Evolutionary conservation across 2,113 vertebrate species (phyloP).

Genomic region (Desmodus rotundus): DNA sequence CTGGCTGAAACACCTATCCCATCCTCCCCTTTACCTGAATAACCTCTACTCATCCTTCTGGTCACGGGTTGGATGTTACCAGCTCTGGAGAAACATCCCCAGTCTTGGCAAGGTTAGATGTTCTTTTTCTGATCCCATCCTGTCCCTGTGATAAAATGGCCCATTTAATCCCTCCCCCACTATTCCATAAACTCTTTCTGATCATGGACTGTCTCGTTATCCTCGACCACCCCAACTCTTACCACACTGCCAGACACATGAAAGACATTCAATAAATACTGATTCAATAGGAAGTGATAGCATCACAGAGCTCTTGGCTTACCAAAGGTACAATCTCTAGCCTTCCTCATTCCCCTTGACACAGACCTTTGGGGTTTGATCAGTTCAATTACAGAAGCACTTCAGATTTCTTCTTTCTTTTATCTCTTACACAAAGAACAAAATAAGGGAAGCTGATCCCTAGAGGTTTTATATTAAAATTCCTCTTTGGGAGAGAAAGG

Average conservation of each 20-base stretch:
- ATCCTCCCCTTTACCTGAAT: not conserved
- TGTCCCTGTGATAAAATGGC: not conserved
- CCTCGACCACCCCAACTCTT: not conserved
- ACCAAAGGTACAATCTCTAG: not conserved
- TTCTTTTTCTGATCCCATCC: not conserved
- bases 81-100: not conserved
- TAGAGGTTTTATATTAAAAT: not conserved
- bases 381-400: not conserved
- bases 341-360: not conserved
- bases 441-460: not conserved
- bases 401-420: constrained; percentile 4
- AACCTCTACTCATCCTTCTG: not conserved
- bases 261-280: not conserved
- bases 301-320: not conserved
- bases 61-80: not conserved
- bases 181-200: not conserved
- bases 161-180: not conserved
- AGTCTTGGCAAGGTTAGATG: not conserved
- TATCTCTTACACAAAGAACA: not conserved
- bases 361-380: not conserved
- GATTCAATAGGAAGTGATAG: not conserved
- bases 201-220: not conserved
- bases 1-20: not conserved
- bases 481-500: not conserved
- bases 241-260: not conserved